Conservation (phyloP, 2,797 vertebrate species). For the Sus cebifrons region DNA sequence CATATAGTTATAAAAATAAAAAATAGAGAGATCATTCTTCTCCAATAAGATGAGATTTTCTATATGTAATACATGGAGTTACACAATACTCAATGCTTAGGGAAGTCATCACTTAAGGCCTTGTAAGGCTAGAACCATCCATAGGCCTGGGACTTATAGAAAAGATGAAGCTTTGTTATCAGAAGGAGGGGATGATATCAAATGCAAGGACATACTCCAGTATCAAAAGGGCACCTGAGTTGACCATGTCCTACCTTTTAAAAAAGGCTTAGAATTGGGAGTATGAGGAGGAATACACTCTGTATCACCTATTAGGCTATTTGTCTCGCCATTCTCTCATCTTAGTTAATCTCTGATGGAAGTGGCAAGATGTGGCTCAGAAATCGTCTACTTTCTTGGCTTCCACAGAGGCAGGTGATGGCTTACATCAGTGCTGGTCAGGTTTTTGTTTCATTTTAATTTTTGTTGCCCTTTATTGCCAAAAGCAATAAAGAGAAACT, state of each 20-base stretch:
- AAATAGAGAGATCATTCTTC: neutral
- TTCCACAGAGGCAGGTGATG: neutral
- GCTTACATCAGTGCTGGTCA: neutral
- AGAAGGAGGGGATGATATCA: neutral
- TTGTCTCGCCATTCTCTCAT: neutral
- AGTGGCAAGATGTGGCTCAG: neutral
- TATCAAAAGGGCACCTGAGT: neutral
- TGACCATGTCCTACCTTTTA: neutral
- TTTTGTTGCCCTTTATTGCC: conserved; percentile 7
- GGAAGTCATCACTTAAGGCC: neutral
- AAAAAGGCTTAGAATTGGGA: conserved; percentile 33
- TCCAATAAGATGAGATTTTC: neutral
- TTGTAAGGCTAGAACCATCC: neutral
- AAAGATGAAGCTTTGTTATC: neutral
- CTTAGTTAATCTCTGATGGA: neutral
- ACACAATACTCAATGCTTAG: neutral
- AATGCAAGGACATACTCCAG: neutral
- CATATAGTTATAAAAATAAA: conserved; percentile 6
- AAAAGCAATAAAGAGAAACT: neutral
- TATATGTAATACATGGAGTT: neutral
- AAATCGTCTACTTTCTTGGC: conserved; percentile 12
- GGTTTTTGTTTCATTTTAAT: neutral
- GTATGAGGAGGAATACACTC: neutral
- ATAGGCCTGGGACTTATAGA: neutral
- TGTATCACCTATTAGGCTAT: neutral